Base-by-base conservation (phyloP, 1,140 invertebrate genomes). In the Plectrocnemia conspersa region DNA sequence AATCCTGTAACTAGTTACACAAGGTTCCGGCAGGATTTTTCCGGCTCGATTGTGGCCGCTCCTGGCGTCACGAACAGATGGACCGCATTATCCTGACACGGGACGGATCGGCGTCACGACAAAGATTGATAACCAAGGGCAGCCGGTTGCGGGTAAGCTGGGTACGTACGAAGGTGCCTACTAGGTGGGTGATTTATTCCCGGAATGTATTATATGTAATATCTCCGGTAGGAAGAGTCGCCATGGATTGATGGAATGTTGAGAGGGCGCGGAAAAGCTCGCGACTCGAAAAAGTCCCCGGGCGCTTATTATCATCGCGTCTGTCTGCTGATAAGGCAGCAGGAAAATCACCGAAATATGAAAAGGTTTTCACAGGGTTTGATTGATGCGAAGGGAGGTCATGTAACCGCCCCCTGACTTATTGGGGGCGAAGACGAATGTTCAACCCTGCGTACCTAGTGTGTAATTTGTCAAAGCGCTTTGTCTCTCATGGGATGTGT, bases 151-250 rank as follows among this genome's bases (percentile, higher is more conserved):
- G 6, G 5, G 10, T 38, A 38, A 38, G n/a, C n/a, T n/a, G n/a
- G n/a, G n/a, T n/a, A n/a, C n/a, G n/a, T n/a, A n/a, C n/a, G n/a
- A n/a, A n/a, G n/a, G n/a, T n/a, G n/a, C n/a, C n/a, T n/a, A n/a
- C n/a, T n/a, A n/a, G n/a, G n/a, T n/a, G n/a, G n/a, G 35, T 38
- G 35, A 38, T 38, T 38, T 38, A 38, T 38, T 38, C 35, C 35
- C 18, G 11, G 35, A 38, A 38, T 38, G 18, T 38, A 38, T 38
- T 13, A 38, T 38, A 16, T n/a, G n/a, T n/a, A n/a, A n/a, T n/a
- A n/a, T n/a, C n/a, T n/a, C n/a, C 7, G 35, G 35, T 4, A 9
- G 35, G 27, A 38, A 16, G 10, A 16, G 35, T 10, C 27, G 35
- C 35, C 15, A 7, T 16, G 18, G 35, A 38, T 38, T 38, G 35